Base-by-base conservation (phyloP, 2,888 invertebrate genomes). In the Drosophila emarginata region DNA sequence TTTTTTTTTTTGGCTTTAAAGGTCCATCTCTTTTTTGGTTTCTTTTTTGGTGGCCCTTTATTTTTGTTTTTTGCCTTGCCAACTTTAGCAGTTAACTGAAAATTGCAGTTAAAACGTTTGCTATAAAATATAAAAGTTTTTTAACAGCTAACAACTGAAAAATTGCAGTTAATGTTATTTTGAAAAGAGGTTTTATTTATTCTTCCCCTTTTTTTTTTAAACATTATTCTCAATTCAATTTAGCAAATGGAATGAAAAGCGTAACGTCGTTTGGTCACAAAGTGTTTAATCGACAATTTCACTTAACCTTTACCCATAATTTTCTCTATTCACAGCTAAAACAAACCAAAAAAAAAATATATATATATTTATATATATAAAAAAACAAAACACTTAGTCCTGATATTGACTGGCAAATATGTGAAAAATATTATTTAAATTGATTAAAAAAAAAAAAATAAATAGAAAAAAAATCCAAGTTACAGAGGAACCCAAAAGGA, bases 221-320 rank as follows among this genome's bases (percentile, higher is more conserved):
- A n/a, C n/a, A n/a, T n/a, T n/a, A n/a, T n/a, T n/a, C 2, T n/a
- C 0, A 6, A 14, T 39, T 39, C 11, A 12, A 15, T 39, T 45
- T 45, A 18, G 45, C 45, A 45, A 18, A 11, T 15, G 45, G 12
- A 18, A 54, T 18, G 12, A 54, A 54, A 36, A 54, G 54, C 54
- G 54, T 54, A 54, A 54, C 32, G 18, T 36, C 54, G 4, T 45
- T 21, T 54, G 54, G 54, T 36, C 54, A 54, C 54, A 54, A 36
- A 54, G 32, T 18, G 54, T 4, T 54, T 18, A 5, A 32, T 2
- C 2, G 32, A 54, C 53, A 36, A 36, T 18, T 11, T 54, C 18
- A 32, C 32, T 26, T 54, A 54, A 18, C 18, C 18, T 12, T 32
- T 5, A 21, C 11, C 11, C 9, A 18, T 45, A 15, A 36, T 54